phyloP scores from a whole-genome alignment of 2,113 vertebrate species.

The Sialia sialis region DNA sequence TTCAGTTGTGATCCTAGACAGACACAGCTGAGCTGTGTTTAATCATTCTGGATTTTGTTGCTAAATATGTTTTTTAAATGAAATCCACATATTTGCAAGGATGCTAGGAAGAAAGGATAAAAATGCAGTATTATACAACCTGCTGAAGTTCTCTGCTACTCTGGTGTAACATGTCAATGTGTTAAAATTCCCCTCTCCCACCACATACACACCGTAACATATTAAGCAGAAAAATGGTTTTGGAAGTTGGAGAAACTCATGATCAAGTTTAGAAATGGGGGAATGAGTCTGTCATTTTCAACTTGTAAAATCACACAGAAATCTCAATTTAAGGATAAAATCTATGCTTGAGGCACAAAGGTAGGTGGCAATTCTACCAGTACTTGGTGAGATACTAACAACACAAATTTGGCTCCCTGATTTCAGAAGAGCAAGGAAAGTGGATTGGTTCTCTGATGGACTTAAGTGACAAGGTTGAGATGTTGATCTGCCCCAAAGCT shows the following conservation, averaged over 20 bases:
- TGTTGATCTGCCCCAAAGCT: not conserved
- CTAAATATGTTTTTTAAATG: not conserved
- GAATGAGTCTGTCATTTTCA: not conserved
- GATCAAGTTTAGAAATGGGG: not conserved
- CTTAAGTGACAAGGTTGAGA: not conserved
- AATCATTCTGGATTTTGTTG: not conserved
- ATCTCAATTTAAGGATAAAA: not conserved
- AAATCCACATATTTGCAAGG: not conserved
- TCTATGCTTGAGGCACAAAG: not conserved
- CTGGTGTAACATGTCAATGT: not conserved
- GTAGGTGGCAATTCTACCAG: not conserved
- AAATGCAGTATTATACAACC: not conserved
- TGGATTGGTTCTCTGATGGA: not conserved
- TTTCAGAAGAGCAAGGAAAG: not conserved
- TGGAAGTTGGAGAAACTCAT: not conserved
- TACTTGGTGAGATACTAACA: not conserved
- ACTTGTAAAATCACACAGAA: not conserved
- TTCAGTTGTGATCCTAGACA: not conserved
- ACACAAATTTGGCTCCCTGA: rapidly evolving
- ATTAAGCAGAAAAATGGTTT: not conserved
- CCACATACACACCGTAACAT: not conserved
- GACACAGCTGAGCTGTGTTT: not conserved
- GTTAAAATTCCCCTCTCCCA: not conserved
- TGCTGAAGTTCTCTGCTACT: not conserved
- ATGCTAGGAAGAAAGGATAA: not conserved